Evolutionary conservation across 2,113 vertebrate genomes (phyloP), one percentile per base, ranked within the genome.

Genomic region (Forbesichthys agassizii): DNA sequence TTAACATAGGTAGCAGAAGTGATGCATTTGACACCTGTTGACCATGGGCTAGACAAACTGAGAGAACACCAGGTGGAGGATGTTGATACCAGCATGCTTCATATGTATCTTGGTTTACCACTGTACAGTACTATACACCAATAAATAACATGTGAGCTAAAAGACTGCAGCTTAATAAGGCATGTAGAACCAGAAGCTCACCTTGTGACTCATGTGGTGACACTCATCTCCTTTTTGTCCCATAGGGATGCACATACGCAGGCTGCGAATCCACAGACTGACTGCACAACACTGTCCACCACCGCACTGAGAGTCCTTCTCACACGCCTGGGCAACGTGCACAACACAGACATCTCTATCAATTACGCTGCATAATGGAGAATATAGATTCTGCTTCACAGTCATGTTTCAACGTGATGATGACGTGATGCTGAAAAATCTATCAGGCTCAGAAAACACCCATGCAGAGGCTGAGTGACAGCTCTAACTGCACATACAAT

Each of bases 241-340:
- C 95, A 98, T 92, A 0, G 96, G 94, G 0, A 94, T 93, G 77
- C 98, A 99, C 90, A 98, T 95, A 3, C 95, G 90, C 64, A 98
- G 91, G 85, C 92, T 95, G 75, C 91, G 92, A 69, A 99, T 95
- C 97, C 98, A 99, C 86, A 98, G 90, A 76, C 96, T 98, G 5
- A 98, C 89, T 0, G 98, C 96, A 1, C 98, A 98, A 81, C 97
- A 99, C 95, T 94, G 95, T 70, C 91, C 89, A n/a, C 80, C 91
- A 5, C 94, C 95, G 5, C 98, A 99, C 87, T 98, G 95, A 46
- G 90, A 83, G 87, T 99, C 97, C 66, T 81, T 93, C 47, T 97
- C 92, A 0, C 98, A 99, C 71, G 95, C 85, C 93, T 93, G 0
- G 27, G 9, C 66, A 9, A 58, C 68, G 74, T 60, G 79, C 62